phyloP scores from a whole-genome alignment of 2,797 vertebrate species.

The Sebastes trivittatus region DNA sequence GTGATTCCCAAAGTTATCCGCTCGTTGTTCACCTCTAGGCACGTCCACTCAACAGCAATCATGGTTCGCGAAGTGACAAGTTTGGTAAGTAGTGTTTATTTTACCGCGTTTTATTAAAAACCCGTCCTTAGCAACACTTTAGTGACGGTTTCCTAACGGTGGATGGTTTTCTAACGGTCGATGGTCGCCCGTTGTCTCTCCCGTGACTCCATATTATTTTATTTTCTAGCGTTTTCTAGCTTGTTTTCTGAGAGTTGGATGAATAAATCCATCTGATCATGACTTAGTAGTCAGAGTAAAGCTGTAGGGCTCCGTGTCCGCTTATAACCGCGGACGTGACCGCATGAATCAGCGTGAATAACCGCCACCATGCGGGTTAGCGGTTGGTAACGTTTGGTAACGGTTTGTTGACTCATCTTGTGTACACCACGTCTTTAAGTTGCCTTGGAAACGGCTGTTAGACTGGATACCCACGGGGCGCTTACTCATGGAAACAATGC shows the following conservation, averaged over 20 bases:
- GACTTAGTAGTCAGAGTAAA: background rate
- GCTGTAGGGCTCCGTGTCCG: background rate
- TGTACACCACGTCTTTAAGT: no score
- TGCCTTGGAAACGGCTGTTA: no score
- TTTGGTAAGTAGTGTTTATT: slow-evolving; percentile 42
- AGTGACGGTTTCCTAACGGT: background rate
- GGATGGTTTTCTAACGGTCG: background rate
- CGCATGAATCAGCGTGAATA: no score
- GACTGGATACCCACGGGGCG: no score
- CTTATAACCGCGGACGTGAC: background rate
- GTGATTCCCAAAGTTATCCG: rapidly evolving
- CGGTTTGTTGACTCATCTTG: no score
- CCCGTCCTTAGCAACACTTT: background rate
- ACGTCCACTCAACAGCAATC: rapidly evolving
- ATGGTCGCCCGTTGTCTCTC: background rate
- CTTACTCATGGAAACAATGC: no score
- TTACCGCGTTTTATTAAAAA: background rate
- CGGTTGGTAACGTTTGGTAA: no score
- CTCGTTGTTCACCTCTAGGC: rapidly evolving
- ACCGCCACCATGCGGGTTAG: no score
- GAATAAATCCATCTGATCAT: background rate
- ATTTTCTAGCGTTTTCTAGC: background rate
- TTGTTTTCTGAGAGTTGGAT: background rate
- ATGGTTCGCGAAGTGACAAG: slow-evolving; percentile 22
- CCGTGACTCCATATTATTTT: background rate